Evolutionary conservation across 2,797 vertebrate genomes (phyloP), one percentile per base, ranked within the genome.

Genomic region (Megaceryle alcyon): DNA sequence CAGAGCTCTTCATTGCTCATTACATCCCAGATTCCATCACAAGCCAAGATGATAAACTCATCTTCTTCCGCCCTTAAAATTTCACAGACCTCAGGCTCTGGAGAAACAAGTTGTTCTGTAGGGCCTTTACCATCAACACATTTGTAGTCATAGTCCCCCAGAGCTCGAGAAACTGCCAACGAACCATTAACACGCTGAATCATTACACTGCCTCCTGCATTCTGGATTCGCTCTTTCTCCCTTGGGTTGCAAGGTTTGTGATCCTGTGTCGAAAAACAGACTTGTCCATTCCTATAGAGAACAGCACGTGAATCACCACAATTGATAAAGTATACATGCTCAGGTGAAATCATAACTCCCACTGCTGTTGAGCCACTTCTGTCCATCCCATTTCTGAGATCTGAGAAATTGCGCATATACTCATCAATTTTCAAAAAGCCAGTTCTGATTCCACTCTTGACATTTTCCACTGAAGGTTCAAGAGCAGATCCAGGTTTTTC

Each of bases 1-100:
- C 99, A 99, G 97, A 99, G 98, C 98, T 99, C 99, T 98, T 99
- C 99, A 46, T 99, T 99, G 98, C 99, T 99, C 99, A 99, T 99
- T 97, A 99, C 99, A 97, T 99, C 99, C 99, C 99, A 99, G 98
- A 99, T 99, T 86, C 99, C 99, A 89, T 99, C 99, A 94, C 99
- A 99, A 39, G 99, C 99, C 97, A 99, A 98, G 95, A 99, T 98
- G 88, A 99, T 98, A 97, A 99, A 99, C 91, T 99, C 99, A 97
- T 99, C 99, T 95, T 99, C 99, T 37, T 99, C 98, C 63, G 98
- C 98, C 95, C 99, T 99, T 90, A 98, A 92, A 96, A 99, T 98
- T 97, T 99, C 99, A 86, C 98, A 99, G 93, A 99, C 99, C 95
- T 99, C 99, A 33, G 99, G 99, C 97, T 99, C 99, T 12, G 99